These are phyloP conservation scores for Elachura formosa DNA, from an alignment of 2,113 vertebrate genomes.

Conservation along the genomic window DNA sequence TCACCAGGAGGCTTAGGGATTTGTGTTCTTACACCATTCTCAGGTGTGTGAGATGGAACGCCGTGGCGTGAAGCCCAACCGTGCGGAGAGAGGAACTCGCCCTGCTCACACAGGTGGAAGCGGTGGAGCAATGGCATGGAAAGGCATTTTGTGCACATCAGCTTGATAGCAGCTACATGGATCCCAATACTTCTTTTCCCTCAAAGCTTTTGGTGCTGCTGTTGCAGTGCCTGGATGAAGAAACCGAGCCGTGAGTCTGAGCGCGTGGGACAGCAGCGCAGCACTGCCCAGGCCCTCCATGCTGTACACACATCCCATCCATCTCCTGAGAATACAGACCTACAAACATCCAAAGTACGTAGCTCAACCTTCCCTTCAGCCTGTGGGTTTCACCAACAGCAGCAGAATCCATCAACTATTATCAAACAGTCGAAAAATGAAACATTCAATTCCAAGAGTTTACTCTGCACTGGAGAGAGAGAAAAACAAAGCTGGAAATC, in stretches of 20 bases:
- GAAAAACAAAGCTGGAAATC: neutral
- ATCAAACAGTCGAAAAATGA: neutral
- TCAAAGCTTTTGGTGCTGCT: neutral
- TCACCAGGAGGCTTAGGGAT: neutral
- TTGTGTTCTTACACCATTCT: neutral
- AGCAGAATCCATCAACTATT: neutral
- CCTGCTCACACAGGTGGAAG: neutral
- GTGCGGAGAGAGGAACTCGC: neutral
- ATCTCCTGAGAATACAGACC: neutral
- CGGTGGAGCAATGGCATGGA: neutral
- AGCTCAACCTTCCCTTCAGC: neutral
- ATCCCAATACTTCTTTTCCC: neutral
- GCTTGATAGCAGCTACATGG: neutral
- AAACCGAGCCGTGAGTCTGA: accelerated
- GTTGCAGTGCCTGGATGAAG: neutral
- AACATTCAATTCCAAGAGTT: neutral
- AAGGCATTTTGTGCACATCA: neutral
- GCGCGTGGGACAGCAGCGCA: neutral
- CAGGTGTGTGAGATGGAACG: neutral
- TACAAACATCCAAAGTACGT: neutral
- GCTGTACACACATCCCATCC: neutral
- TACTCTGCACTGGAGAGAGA: neutral
- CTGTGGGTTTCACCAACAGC: neutral
- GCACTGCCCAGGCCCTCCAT: accelerated
- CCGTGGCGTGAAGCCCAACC: neutral